Conservation (phyloP, 2,888 invertebrate species). For the Eretmocerus hayati region DNA sequence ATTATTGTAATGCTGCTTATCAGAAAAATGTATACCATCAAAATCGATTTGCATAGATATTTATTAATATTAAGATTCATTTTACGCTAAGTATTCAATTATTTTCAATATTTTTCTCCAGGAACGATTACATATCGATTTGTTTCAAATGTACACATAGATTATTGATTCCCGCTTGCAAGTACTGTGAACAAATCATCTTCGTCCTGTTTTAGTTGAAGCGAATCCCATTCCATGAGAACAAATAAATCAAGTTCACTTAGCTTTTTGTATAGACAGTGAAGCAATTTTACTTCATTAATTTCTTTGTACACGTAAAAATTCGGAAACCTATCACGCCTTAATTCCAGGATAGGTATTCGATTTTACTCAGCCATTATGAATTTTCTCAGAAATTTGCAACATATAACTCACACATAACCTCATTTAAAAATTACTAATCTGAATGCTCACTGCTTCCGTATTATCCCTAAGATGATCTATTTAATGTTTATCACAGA, state of each 20-base stretch:
- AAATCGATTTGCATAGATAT: constrained; percentile 42
- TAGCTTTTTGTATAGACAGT: too few relatives aligned
- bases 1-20: constrained; percentile 38
- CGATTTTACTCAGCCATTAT: constrained; percentile 6
- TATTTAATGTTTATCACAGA: constrained; percentile 31
- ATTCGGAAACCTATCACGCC: constrained; percentile 18
- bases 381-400: constrained; percentile 12
- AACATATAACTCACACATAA: background rate
- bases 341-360: too few relatives aligned
- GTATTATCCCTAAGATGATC: background rate
- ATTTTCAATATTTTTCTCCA: constrained; percentile 40
- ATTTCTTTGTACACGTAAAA: constrained; percentile 23
- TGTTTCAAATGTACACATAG: constrained; percentile 44
- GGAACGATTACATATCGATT: constrained; percentile 43
- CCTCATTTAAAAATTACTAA: background rate
- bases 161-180: constrained; percentile 44
- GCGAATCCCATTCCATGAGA: constrained; percentile 11
- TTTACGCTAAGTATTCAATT: constrained; percentile 36
- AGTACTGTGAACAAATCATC: constrained; percentile 37
- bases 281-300: constrained; percentile 19
- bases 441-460: background rate
- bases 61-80: constrained; percentile 35
- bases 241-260: constrained; percentile 22
- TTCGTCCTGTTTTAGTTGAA: constrained; percentile 18
- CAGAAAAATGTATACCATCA: constrained; percentile 45